Base-by-base conservation (phyloP, 2,888 invertebrate genomes). In the Lepidochitona cinerea region DNA sequence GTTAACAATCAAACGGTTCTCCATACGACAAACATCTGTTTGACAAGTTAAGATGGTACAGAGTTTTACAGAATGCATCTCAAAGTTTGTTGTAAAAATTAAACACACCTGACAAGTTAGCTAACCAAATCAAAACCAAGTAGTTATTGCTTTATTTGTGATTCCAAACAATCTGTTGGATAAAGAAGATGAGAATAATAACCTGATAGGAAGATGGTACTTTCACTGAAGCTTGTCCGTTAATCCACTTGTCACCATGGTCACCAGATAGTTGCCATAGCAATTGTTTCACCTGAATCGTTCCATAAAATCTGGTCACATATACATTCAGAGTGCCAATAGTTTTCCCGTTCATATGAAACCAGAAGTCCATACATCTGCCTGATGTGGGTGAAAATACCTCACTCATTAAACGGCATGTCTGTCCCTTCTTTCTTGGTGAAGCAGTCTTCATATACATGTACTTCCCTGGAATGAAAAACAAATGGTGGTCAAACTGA, bases 301-400 rank as follows among this genome's bases (percentile, higher is more conserved):
- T 68, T 53, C 70, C 74, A n/a, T 71, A 73, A 14, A 68, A 64
- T 64, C 77, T 79, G 23, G 67, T 52, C 7, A 85, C 65, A 35
- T 77, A 78, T 18, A 86, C 78, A 71, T 79, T 83, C 41, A 87
- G 79, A 0, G 77, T 75, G 3, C 87, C 87, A 23, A 86, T 81
- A 37, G 79, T 68, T 23, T 49, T 37, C 18, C 83, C 84, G 74
- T 83, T 79, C 84, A 83, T 81, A 75, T 79, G 80, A 71, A 84
- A 86, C 84, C 85, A 86, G 78, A 86, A 86, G 32, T 73, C 75
- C 36, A 87, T 67, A 76, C 87, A 87, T 14, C 79, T 77, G 18
- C 76, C 78, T 14, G 73, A 76, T 5, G 82, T 79, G 9, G 84
- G 73, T 23, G 78, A 70, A 69, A 84, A 83, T n/a, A 72, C 74